Percentiles rank a stretch among this genome's conserved stretches.
These are phyloP conservation scores for Oscheius sp. DNA, from an alignment of 2,888 invertebrate species.

Conservation along the genomic window DNA sequence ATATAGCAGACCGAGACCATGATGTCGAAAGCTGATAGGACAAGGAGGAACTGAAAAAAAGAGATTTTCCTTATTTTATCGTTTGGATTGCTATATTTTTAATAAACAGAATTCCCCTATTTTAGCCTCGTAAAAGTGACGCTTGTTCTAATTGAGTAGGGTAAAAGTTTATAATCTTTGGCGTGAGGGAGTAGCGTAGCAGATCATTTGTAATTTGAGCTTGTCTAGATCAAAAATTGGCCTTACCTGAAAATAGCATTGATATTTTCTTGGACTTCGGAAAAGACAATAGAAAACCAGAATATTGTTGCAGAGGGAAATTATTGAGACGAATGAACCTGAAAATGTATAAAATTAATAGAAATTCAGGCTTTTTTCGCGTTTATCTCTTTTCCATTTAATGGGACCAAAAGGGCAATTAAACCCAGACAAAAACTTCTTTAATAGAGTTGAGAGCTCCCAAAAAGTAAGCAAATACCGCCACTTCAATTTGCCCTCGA, in stretches of 20 bases:
- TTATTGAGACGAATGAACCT: conserved; percentile 48
- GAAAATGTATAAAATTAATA: background rate
- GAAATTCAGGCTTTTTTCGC: no score
- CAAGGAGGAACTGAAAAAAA: conserved; percentile 50
- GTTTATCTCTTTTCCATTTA: no score
- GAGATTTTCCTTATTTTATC: no score
- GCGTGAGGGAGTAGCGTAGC: no score
- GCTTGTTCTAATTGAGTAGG: background rate
- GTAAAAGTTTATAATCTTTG: background rate
- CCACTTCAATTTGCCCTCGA: no score
- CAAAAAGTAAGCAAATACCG: no score
- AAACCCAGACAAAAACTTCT: no score
- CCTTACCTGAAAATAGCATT: conserved; percentile 54
- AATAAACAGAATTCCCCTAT: background rate
- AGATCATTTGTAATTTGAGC: no score
- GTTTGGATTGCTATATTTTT: no score
- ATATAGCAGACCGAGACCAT: conserved; percentile 50
- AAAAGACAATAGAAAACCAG: conserved; percentile 49
- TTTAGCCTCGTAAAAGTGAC: background rate
- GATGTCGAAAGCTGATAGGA: conserved; percentile 52
- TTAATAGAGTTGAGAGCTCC: no score
- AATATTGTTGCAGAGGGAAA: conserved; percentile 49
- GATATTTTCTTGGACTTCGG: conserved; percentile 47
- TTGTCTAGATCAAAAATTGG: background rate
- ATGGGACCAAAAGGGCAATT: no score